Conservation (phyloP, 2,797 vertebrate genomes). For the Chaenodraco wilsoni region DNA sequence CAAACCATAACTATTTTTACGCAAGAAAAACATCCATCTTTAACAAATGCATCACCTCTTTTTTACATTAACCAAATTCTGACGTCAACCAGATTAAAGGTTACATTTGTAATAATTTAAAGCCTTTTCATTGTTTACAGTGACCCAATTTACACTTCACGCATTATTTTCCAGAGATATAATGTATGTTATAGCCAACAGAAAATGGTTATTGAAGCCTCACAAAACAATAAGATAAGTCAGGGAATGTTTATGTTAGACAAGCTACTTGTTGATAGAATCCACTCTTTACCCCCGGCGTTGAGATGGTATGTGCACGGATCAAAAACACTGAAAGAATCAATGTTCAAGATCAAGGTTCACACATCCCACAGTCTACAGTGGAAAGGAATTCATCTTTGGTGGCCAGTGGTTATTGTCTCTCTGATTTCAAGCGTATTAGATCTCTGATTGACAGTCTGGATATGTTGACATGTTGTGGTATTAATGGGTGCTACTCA, state of each 20-base stretch:
- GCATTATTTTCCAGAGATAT: too few relatives aligned
- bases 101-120: constrained; percentile 2
- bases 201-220: not conserved
- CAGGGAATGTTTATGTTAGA: not conserved
- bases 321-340: constrained; percentile 28
- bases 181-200: not conserved
- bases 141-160: not conserved
- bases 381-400: constrained; percentile 18
- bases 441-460: not conserved
- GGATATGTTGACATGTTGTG: constrained; percentile 14
- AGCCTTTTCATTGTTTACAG: not conserved
- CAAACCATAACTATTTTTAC: not conserved
- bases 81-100: not conserved
- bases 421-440: constrained; percentile 9
- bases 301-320: not conserved
- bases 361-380: constrained; percentile 12
- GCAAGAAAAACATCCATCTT: not conserved
- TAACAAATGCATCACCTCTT: not conserved
- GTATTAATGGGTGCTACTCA: constrained; percentile 6
- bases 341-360: constrained; percentile 34
- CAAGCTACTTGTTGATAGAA: not conserved
- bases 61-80: not conserved
- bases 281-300: constrained; percentile 1
- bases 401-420: constrained; percentile 21
- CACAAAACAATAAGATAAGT: not conserved